Evolutionary conservation across 2,888 invertebrate genomes (phyloP).

Genomic region (Eristalis tenax): DNA sequence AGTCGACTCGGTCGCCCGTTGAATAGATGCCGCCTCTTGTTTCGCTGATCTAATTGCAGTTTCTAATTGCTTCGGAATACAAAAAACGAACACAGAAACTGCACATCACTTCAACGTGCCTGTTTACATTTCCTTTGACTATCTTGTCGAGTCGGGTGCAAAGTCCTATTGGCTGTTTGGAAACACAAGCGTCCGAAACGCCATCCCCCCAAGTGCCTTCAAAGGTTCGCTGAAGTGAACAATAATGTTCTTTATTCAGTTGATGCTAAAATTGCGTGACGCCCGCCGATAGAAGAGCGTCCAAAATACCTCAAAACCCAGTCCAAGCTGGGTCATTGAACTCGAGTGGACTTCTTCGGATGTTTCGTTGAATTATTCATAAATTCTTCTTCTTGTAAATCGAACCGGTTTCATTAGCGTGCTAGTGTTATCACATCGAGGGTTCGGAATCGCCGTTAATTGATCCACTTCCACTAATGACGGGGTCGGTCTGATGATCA

Average conservation of each 20-base stretch:
- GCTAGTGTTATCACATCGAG: no score
- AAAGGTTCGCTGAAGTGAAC: not conserved
- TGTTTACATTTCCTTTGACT: not conserved
- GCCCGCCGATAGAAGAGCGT: not conserved
- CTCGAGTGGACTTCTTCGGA: not conserved
- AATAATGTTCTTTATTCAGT: not conserved
- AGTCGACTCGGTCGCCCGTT: not conserved
- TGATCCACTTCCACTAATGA: no score
- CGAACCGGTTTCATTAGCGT: slow-evolving; percentile 3
- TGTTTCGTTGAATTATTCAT: slow-evolving; percentile 1
- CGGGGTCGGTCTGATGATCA: no score
- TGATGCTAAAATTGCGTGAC: no score
- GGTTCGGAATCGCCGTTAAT: no score
- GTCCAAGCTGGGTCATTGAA: not conserved
- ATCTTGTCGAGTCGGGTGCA: not conserved
- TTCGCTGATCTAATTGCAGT: not conserved
- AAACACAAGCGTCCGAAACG: not conserved
- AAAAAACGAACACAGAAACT: not conserved
- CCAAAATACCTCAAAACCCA: not conserved
- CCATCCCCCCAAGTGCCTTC: not conserved
- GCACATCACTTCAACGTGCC: not conserved
- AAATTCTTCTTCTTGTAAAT: not conserved
- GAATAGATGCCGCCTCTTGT: not conserved
- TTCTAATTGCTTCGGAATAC: not conserved
- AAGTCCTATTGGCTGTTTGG: not conserved